Evolutionary conservation across 2,888 invertebrate species (phyloP).

Genomic region (Athalia rosae): DNA sequence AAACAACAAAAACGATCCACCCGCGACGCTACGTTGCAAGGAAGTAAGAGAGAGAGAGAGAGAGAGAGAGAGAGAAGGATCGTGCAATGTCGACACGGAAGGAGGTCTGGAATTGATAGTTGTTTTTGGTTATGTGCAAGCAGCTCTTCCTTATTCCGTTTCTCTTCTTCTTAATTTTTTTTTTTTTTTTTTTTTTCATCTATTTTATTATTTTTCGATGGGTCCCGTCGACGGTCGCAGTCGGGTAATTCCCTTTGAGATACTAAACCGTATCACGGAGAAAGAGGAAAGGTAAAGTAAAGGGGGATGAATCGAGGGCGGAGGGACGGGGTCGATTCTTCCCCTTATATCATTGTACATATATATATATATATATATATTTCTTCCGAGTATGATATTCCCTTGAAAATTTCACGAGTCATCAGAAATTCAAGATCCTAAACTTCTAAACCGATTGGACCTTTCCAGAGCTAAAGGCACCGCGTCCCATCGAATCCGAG

Average conservation of each 20-base stretch:
- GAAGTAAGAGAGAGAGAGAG: neutral
- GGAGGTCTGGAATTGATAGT: conserved; percentile 1
- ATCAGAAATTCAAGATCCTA: conserved; percentile 45
- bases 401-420: conserved; percentile 44
- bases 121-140: conserved; percentile 38
- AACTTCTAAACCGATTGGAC: conserved; percentile 42
- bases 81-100: neutral
- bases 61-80: neutral
- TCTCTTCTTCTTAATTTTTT: neutral
- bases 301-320: neutral
- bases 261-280: conserved; percentile 38
- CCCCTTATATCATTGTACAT: neutral
- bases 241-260: conserved; percentile 41
- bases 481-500: neutral
- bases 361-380: conserved; percentile 12
- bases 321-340: neutral
- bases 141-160: conserved; percentile 3
- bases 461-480: neutral
- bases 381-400: conserved; percentile 3
- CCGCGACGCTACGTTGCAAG: neutral
- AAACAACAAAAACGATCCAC: neutral
- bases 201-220: no score
- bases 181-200: no score
- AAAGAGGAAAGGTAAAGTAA: neutral
- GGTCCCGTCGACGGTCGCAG: neutral